phyloP scores from a whole-genome alignment of 2,888 invertebrate species.

The Hoplodrina blanda region DNA sequence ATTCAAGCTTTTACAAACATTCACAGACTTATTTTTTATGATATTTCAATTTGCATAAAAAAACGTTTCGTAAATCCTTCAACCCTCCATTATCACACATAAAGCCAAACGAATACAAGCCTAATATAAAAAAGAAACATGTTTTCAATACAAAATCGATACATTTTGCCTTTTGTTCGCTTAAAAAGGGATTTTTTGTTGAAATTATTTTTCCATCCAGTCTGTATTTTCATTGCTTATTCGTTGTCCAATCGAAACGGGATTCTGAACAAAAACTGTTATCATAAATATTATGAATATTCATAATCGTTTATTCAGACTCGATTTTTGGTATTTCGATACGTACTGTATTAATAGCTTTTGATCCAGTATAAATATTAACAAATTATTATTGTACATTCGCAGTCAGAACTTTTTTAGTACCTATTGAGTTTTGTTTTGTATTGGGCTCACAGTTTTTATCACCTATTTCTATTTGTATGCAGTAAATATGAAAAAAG shows the following conservation, averaged over 20 bases:
- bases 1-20: neutral
- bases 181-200: neutral
- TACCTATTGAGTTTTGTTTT: too few relatives aligned
- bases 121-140: slow-evolving; percentile 17
- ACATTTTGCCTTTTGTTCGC: slow-evolving; percentile 27
- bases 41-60: slow-evolving; percentile 20
- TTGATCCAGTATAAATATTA: slow-evolving; percentile 24
- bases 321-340: slow-evolving; percentile 20
- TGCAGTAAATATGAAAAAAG: too few relatives aligned
- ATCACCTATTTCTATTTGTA: too few relatives aligned
- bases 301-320: slow-evolving; percentile 36
- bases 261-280: slow-evolving; percentile 23
- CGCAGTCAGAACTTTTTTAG: neutral
- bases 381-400: slow-evolving; percentile 8
- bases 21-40: neutral
- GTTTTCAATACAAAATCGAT: slow-evolving; percentile 19
- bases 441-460: too few relatives aligned
- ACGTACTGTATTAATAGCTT: slow-evolving; percentile 24
- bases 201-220: slow-evolving; percentile 12
- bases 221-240: slow-evolving; percentile 32
- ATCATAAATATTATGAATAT: slow-evolving; percentile 47
- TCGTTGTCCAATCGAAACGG: slow-evolving; percentile 8
- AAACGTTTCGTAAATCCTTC: slow-evolving; percentile 6
- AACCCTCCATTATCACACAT: slow-evolving; percentile 21
- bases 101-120: slow-evolving; percentile 16